Conservation (phyloP, 2,888 invertebrate genomes). For the Agapostemon virescens region DNA sequence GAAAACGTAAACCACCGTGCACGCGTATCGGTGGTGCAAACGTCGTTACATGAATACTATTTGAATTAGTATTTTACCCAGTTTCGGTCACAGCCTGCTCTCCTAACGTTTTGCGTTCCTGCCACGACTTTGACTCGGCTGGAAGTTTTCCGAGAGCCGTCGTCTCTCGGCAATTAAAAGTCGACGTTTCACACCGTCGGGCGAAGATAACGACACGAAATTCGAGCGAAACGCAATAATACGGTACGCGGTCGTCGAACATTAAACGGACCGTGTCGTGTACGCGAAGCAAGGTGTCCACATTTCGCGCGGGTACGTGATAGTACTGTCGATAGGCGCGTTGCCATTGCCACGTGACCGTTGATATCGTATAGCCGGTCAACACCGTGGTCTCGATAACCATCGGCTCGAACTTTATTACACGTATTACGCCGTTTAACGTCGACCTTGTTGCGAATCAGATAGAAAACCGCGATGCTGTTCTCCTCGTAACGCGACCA, state of each 20-base stretch:
- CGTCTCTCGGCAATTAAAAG: constrained; percentile 3
- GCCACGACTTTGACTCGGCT: not conserved
- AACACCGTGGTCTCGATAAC: constrained; percentile 24
- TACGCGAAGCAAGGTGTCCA: constrained; percentile 27
- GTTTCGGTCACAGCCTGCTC: not conserved
- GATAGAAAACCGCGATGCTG: not conserved
- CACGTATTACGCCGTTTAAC: not conserved
- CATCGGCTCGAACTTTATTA: constrained; percentile 21
- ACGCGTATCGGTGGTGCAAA: too few species aligned
- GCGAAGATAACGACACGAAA: constrained; percentile 17
- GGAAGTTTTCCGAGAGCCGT: not conserved
- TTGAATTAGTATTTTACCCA: too few species aligned
- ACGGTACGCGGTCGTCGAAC: constrained; percentile 21
- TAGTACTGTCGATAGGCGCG: constrained; percentile 34
- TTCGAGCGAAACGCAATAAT: not conserved
- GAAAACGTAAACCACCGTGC: too few species aligned
- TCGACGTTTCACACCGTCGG: not conserved
- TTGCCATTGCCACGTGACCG: constrained; percentile 27
- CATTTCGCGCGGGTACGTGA: constrained; percentile 41
- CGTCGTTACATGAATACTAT: too few species aligned
- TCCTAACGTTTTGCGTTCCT: not conserved
- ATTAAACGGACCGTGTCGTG: constrained; percentile 35
- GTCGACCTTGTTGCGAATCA: constrained; percentile 13
- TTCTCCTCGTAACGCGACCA: not conserved
- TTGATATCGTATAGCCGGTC: constrained; percentile 29